Conservation (phyloP, 2,797 vertebrate species). For the Danio albolineatus region DNA sequence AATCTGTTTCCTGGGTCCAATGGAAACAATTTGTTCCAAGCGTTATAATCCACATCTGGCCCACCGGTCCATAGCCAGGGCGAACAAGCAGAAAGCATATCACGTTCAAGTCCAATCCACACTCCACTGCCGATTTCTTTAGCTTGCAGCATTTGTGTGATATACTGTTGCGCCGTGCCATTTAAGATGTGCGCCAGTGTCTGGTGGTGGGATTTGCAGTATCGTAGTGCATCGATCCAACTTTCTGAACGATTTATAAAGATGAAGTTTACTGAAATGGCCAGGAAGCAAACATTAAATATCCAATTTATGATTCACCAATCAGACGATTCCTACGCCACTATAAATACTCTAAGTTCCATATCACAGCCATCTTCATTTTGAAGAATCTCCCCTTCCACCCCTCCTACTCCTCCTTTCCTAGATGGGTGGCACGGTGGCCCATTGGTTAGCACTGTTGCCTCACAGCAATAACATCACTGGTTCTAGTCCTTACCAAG, state of each 20-base stretch:
- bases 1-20: not conserved
- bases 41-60: not conserved
- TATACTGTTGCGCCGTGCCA: not conserved
- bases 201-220: slow-evolving; percentile 1
- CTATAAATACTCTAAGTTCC: no score
- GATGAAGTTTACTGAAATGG: slow-evolving; percentile 14
- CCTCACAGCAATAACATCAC: no score
- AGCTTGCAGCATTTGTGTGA: slow-evolving; percentile 26
- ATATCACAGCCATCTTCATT: no score
- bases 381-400: no score
- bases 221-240: slow-evolving; percentile 27
- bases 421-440: no score
- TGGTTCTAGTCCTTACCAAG: no score
- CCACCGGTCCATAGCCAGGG: slow-evolving; percentile 47
- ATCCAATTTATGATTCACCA: no score
- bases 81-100: not conserved
- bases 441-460: no score
- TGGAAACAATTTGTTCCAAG: not conserved
- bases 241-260: not conserved
- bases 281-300: not conserved
- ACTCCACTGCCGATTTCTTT: not conserved
- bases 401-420: no score
- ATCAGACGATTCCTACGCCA: no score
- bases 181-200: slow-evolving; percentile 38
- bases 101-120: slow-evolving; percentile 44